Evolutionary conservation across 2,888 invertebrate species (phyloP).

Genomic region (Nasonovia ribisnigri): DNA sequence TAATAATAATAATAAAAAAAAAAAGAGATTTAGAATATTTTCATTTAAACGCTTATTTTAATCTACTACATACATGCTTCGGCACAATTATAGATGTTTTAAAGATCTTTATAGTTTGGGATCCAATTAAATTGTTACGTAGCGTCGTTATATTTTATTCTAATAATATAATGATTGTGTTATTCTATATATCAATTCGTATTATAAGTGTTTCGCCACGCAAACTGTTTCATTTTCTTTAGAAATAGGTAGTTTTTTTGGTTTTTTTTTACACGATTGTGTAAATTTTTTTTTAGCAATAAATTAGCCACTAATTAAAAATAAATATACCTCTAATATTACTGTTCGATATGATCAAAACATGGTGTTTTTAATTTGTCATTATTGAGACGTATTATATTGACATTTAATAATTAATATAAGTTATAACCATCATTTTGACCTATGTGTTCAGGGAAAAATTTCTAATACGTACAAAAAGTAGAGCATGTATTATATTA

Average conservation of each 20-base stretch:
- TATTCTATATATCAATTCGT: conserved; percentile 41
- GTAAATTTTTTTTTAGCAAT: conserved; percentile 29
- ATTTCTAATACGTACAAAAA: conserved; percentile 48
- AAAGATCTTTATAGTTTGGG: conserved; percentile 11
- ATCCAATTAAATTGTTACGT: conserved; percentile 27
- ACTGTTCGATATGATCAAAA: conserved; percentile 58
- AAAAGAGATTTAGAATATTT: conserved; percentile 59
- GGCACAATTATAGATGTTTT: conserved; percentile 14
- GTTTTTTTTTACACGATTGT: not conserved
- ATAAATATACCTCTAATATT: conserved; percentile 38
- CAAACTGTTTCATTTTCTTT: not conserved
- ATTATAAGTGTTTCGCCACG: conserved; percentile 4
- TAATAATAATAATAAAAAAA: not conserved
- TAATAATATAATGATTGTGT: conserved; percentile 55
- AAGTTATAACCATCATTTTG: conserved; percentile 42
- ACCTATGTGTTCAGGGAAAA: conserved; percentile 31
- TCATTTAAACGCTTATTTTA: conserved; percentile 50
- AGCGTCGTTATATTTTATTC: conserved; percentile 7
- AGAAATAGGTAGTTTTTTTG: conserved; percentile 18
- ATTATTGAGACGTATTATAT: conserved; percentile 32
- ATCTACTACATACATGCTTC: conserved; percentile 25
- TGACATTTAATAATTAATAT: conserved; percentile 26
- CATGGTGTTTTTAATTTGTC: conserved; percentile 47
- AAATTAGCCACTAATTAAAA: conserved; percentile 35
- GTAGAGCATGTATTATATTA: conserved; percentile 24